Conservation (phyloP, 2,888 invertebrate genomes). For the Ectobius pallidus region DNA sequence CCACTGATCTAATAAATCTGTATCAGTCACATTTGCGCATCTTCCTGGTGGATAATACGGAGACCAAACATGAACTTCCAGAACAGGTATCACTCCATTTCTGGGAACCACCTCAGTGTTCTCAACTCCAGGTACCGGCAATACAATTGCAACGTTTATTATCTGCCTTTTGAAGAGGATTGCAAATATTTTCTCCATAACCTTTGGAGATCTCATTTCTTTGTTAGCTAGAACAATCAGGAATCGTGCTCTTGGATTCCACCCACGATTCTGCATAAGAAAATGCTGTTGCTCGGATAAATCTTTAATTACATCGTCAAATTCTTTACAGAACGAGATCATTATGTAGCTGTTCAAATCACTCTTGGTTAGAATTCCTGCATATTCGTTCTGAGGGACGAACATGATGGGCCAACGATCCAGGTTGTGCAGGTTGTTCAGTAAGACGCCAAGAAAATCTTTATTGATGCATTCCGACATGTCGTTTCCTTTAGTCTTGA, state of each 20-base stretch:
- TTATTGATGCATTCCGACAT: too few species aligned
- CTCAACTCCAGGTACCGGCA: too few species aligned
- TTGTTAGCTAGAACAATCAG: background rate
- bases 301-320: background rate
- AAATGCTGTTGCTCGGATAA: background rate
- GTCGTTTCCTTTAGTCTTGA: too few species aligned
- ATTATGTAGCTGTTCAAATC: too few species aligned
- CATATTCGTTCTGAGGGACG: too few species aligned
- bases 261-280: background rate
- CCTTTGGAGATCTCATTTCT: too few species aligned
- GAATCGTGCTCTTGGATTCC: background rate
- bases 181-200: background rate
- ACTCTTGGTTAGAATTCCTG: too few species aligned
- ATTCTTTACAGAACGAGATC: too few species aligned
- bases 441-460: too few species aligned
- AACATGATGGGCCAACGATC: too few species aligned
- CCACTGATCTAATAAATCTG: background rate
- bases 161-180: background rate
- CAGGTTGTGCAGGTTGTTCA: too few species aligned
- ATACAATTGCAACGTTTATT: background rate
- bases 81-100: background rate
- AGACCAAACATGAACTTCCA: background rate
- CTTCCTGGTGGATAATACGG: background rate
- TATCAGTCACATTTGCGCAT: background rate
- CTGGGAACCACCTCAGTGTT: background rate